These are phyloP conservation scores for Tetragonula carbonaria DNA, from an alignment of 2,888 invertebrate species.

Conservation along the genomic window DNA sequence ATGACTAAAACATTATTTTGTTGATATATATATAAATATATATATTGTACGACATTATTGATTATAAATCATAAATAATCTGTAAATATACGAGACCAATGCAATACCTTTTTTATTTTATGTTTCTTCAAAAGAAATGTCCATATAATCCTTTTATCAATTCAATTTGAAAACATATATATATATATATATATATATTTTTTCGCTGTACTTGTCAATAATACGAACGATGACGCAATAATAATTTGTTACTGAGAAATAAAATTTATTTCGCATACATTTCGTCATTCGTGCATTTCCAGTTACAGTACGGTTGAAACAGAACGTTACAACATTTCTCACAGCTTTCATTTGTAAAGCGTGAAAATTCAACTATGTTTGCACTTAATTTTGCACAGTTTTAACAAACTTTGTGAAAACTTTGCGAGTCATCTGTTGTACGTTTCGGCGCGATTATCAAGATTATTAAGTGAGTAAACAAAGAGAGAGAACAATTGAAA, in stretches of 20 bases:
- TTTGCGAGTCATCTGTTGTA: too few relatives aligned
- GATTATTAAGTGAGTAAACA: neutral
- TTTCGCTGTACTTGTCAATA: neutral
- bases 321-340: too few relatives aligned
- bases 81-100: slow-evolving; percentile 78
- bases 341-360: too few relatives aligned
- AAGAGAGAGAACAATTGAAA: neutral
- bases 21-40: slow-evolving; percentile 77
- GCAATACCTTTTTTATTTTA: slow-evolving; percentile 32
- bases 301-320: neutral
- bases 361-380: neutral
- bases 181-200: neutral
- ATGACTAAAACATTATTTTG: slow-evolving; percentile 76
- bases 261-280: neutral
- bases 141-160: slow-evolving; percentile 5
- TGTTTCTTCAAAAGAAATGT: slow-evolving; percentile 19
- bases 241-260: neutral
- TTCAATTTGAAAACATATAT: neutral
- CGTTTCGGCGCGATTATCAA: neutral
- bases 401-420: neutral
- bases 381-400: neutral
- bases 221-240: neutral
- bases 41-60: slow-evolving; percentile 74
- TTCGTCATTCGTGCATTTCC: neutral
- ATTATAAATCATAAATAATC: slow-evolving; percentile 74